Evolutionary conservation across 1,140 invertebrate species (phyloP).

Genomic region (Diorhabda carinulata): DNA sequence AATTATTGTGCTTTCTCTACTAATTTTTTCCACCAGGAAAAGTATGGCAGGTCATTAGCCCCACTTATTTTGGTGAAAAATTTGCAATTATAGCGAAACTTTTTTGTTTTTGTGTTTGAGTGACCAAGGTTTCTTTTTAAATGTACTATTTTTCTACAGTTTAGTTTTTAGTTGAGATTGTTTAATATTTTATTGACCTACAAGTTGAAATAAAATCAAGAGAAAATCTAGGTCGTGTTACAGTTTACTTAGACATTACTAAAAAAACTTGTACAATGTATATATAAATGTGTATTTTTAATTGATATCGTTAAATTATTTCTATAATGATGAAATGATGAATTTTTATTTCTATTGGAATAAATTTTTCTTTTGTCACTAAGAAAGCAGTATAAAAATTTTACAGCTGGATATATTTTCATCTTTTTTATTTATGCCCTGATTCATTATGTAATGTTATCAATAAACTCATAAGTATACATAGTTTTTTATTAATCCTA

Average conservation of each 20-base stretch:
- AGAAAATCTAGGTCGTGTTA: not conserved
- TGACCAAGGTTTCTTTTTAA: slow-evolving; percentile 13
- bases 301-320: slow-evolving; percentile 23
- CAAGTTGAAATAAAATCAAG: not conserved
- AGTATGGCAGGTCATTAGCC: no score
- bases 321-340: slow-evolving; percentile 15
- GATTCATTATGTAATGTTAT: slow-evolving; percentile 23
- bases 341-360: slow-evolving; percentile 17
- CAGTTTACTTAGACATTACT: slow-evolving; percentile 12
- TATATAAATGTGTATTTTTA: slow-evolving; percentile 22
- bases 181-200: slow-evolving; percentile 6
- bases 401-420: slow-evolving; percentile 16
- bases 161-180: slow-evolving; percentile 19
- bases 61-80: no score
- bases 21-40: no score
- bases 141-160: slow-evolving; percentile 18
- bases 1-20: no score
- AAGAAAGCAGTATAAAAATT: slow-evolving; percentile 15
- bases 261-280: slow-evolving; percentile 23
- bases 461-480: not conserved
- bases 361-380: slow-evolving; percentile 21
- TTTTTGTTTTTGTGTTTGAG: slow-evolving; percentile 6
- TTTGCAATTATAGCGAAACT: no score
- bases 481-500: no score
- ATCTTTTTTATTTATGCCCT: slow-evolving; percentile 19